Percentiles rank a stretch among this genome's conserved stretches.
phyloP scores from a whole-genome alignment of 2,797 vertebrate genomes.

The Alauda arvensis region DNA sequence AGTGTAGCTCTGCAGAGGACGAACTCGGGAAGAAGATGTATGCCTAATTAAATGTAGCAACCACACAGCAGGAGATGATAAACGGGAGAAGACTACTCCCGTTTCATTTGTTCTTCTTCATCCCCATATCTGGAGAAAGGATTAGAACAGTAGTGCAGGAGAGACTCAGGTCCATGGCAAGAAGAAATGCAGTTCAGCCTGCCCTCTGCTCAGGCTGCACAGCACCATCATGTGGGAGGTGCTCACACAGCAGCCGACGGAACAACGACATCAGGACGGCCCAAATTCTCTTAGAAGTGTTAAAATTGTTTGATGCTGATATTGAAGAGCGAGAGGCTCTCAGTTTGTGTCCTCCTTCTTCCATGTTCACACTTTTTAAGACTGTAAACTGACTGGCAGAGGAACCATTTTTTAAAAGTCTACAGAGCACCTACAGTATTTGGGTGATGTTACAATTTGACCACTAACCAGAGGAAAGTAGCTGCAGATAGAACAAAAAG shows the following conservation, averaged over 20 bases:
- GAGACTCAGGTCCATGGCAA: neutral
- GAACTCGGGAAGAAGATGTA: neutral
- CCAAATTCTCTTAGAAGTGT: neutral
- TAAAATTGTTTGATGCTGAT: neutral
- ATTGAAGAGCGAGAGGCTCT: neutral
- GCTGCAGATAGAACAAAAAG: neutral
- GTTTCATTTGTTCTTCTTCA: neutral
- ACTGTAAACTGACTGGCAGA: neutral
- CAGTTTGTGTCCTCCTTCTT: neutral
- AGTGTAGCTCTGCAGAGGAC: neutral
- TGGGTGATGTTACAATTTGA: neutral
- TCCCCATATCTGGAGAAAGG: neutral
- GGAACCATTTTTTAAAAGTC: neutral
- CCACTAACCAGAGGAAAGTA: neutral
- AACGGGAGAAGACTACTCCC: neutral
- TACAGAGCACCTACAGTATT: neutral
- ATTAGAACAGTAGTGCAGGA: neutral
- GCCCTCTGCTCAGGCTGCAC: accelerated
- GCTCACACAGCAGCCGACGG: neutral
- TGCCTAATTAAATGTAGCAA: neutral
- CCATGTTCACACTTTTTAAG: neutral
- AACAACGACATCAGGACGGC: neutral
- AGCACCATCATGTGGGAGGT: constrained; percentile 37
- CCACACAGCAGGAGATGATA: neutral
- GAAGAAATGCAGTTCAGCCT: neutral